phyloP scores from a whole-genome alignment of 2,888 invertebrate genomes.

The Drosophila rellima region DNA sequence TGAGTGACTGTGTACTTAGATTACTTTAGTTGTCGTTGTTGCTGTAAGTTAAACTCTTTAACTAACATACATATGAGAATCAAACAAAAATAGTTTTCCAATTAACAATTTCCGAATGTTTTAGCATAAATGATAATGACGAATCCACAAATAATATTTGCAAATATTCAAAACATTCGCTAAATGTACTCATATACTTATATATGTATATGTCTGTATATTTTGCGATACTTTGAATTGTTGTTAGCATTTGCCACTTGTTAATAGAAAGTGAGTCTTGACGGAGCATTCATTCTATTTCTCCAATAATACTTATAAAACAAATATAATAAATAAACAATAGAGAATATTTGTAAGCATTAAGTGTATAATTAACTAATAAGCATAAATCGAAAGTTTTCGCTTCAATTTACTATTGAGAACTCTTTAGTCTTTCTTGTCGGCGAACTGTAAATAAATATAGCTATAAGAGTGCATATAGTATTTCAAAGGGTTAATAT shows the following conservation, averaged over 20 bases:
- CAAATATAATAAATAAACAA: conserved; percentile 1
- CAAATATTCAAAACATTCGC: conserved; percentile 15
- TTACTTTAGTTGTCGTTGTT: conserved; percentile 46
- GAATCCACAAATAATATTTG: conserved; percentile 29
- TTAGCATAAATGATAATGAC: conserved; percentile 9
- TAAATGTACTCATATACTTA: too few species aligned
- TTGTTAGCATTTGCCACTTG: conserved; percentile 72
- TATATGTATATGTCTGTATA: conserved; percentile 7
- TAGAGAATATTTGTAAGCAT: conserved; percentile 32
- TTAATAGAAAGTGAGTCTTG: conserved; percentile 51
- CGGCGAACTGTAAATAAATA: conserved; percentile 55
- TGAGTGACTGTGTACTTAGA: conserved; percentile 15
- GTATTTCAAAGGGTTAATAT: conserved; percentile 9
- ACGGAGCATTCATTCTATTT: conserved; percentile 38
- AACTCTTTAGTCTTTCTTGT: conserved; percentile 47
- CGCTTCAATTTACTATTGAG: conserved; percentile 52
- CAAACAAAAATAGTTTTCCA: conserved; percentile 55
- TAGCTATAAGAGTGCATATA: conserved; percentile 28
- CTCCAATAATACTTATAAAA: conserved; percentile 23
- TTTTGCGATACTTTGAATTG: conserved; percentile 58
- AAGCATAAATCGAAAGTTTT: conserved; percentile 43
- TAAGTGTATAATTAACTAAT: conserved; percentile 22
- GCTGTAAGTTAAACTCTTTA: conserved; percentile 44
- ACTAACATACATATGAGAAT: conserved; percentile 54
- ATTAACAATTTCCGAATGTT: conserved; percentile 44